phyloP scores from a whole-genome alignment of 92 coral and sea anemone genomes.

The Palythoa grandis region DNA sequence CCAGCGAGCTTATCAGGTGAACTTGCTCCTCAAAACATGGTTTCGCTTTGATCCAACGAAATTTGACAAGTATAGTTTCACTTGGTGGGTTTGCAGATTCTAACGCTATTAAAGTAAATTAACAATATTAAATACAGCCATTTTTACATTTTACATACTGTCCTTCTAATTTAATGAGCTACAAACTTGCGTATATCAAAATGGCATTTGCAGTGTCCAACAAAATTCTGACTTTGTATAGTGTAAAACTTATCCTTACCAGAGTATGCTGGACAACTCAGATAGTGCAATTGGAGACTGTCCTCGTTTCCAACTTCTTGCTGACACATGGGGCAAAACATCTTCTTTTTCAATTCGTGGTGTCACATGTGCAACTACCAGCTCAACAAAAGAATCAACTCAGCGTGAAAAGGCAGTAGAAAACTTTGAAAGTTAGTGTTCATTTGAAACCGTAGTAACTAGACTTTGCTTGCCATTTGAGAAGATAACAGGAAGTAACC shows the following conservation, averaged over 20 bases:
- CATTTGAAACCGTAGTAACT: constrained; percentile 11
- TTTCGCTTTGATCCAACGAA: constrained; percentile 88
- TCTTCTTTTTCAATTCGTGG: constrained; percentile 15
- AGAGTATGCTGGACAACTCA: constrained; percentile 70
- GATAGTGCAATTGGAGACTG: constrained; percentile 79
- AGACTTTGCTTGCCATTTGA: neutral
- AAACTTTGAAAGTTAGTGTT: neutral
- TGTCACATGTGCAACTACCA: neutral
- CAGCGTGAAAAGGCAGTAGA: neutral
- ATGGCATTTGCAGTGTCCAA: neutral
- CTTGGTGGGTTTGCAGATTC: constrained; percentile 5
- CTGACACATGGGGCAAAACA: constrained; percentile 94
- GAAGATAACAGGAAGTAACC: constrained; percentile 19
- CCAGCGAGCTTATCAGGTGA: constrained; percentile 88
- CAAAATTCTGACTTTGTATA: neutral
- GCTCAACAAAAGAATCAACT: neutral
- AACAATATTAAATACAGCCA: neutral
- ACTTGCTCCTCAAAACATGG: constrained; percentile 83
- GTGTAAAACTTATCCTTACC: constrained; percentile 18
- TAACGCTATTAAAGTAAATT: constrained; percentile 3
- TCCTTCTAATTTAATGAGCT: neutral
- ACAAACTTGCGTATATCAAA: neutral
- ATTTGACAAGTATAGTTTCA: constrained; percentile 61
- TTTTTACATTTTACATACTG: neutral
- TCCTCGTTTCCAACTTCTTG: constrained; percentile 65